A percentile compares a stretch with the other conserved stretches of the same genome.
These are phyloP conservation scores for Catharus ustulatus DNA, from an alignment of 2,797 vertebrate species.

Conservation along the genomic window DNA sequence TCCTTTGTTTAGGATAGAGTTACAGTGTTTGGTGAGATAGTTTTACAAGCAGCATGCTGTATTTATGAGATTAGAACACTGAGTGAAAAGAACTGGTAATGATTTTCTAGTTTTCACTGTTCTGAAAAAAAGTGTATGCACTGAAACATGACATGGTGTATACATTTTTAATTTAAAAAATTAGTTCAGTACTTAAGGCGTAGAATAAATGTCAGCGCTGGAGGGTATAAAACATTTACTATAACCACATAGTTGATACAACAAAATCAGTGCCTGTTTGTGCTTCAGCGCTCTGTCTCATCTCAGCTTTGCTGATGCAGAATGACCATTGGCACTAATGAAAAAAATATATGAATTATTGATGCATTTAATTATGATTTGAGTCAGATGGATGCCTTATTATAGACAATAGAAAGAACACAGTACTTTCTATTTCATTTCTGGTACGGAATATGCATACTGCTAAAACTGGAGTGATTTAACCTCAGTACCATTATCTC, in stretches of 20 bases:
- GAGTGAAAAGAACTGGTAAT: neutral
- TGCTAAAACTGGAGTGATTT: neutral
- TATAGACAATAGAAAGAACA: neutral
- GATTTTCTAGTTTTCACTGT: neutral
- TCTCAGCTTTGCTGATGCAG: neutral
- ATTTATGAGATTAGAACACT: neutral
- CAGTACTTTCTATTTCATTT: neutral
- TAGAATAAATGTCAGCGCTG: neutral
- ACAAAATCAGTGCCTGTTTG: neutral
- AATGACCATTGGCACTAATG: neutral
- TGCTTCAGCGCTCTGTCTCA: neutral
- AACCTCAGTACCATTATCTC: neutral
- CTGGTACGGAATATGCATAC: accelerated
- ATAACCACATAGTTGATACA: neutral
- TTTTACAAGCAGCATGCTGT: neutral
- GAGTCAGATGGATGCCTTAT: neutral
- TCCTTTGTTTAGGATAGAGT: neutral
- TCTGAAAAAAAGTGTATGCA: neutral
- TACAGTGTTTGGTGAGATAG: neutral
- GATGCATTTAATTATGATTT: neutral
- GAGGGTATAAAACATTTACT: neutral
- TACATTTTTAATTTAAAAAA: neutral
- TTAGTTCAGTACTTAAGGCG: neutral
- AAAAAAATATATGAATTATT: neutral
- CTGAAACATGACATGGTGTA: neutral